A percentile compares a stretch with the other conserved stretches of the same genome.
phyloP scores from a whole-genome alignment of 1,140 invertebrate species.

The Trypoxylus dichotomus region DNA sequence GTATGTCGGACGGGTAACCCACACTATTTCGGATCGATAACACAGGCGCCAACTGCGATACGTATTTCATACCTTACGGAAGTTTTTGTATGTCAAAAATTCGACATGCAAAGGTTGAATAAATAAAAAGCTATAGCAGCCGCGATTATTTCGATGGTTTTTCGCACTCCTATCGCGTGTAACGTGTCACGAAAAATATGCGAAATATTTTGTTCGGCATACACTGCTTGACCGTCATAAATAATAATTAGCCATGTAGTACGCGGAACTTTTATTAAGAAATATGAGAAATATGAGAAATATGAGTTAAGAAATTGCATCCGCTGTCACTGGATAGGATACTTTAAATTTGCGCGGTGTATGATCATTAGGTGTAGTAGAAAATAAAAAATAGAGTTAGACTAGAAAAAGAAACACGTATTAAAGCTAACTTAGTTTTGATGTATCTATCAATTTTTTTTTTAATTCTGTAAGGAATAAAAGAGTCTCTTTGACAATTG shows the following conservation, averaged over 20 bases:
- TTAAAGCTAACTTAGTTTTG: too few relatives aligned
- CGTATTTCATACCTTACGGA: background rate
- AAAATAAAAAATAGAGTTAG: too few relatives aligned
- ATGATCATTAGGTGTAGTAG: too few relatives aligned
- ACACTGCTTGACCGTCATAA: background rate
- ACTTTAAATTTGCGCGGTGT: too few relatives aligned
- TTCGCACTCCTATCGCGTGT: background rate
- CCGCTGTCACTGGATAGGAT: too few relatives aligned
- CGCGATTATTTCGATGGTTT: too few relatives aligned
- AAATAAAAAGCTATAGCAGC: background rate
- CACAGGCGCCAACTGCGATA: background rate
- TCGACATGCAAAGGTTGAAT: background rate
- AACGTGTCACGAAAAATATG: background rate
- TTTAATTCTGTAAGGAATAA: too few relatives aligned
- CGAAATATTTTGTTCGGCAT: background rate
- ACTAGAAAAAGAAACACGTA: too few relatives aligned
- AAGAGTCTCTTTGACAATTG: too few relatives aligned
- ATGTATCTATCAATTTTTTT: too few relatives aligned
- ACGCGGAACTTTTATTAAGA: background rate
- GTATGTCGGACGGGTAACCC: background rate
- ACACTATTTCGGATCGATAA: conserved; percentile 2
- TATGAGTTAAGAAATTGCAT: too few relatives aligned
- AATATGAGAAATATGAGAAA: too few relatives aligned
- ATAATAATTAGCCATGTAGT: background rate
- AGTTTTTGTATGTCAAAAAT: background rate